These are phyloP conservation scores for Drosophila tani DNA, from an alignment of 1,140 invertebrate genomes.

Conservation along the genomic window DNA sequence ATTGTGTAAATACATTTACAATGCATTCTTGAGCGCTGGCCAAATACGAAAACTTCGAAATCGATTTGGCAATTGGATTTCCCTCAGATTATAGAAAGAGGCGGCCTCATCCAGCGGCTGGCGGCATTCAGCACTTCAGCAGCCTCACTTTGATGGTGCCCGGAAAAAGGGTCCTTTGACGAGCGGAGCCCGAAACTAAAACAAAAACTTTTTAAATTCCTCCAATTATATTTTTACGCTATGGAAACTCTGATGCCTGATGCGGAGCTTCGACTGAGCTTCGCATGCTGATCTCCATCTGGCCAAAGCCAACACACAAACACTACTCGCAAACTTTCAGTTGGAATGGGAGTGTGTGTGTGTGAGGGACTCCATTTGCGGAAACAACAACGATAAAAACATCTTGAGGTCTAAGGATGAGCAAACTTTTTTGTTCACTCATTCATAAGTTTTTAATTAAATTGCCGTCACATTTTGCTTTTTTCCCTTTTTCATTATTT, in stretches of 20 bases:
- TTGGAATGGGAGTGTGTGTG: conserved; percentile 6
- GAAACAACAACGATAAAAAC: conserved; percentile 81
- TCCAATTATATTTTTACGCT: conserved; percentile 83
- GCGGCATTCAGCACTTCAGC: background rate
- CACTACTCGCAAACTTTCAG: conserved; percentile 49
- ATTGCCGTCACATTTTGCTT: conserved; percentile 76
- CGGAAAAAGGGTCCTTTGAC: conserved; percentile 31
- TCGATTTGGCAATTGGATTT: conserved; percentile 65
- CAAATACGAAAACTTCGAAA: conserved; percentile 57
- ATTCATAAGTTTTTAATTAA: conserved; percentile 84
- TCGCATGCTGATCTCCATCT: conserved; percentile 68
- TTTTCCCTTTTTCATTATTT: conserved; percentile 18
- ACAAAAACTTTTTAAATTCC: conserved; percentile 71
- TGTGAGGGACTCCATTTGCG: conserved; percentile 64
- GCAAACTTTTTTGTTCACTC: conserved; percentile 81
- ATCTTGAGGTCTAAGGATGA: conserved; percentile 80
- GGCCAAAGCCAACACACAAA: conserved; percentile 34
- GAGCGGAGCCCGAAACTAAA: conserved; percentile 34
- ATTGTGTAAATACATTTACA: conserved; percentile 75
- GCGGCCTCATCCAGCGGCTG: background rate
- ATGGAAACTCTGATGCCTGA: conserved; percentile 64
- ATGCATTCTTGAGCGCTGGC: conserved; percentile 66
- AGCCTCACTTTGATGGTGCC: conserved; percentile 3
- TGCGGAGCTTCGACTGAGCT: conserved; percentile 17
- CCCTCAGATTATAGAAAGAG: conserved; percentile 21